Percentiles rank a stretch among this genome's conserved stretches.
These are phyloP conservation scores for Varecia variegata DNA, from an alignment of 2,797 vertebrate genomes.

Conservation along the genomic window DNA sequence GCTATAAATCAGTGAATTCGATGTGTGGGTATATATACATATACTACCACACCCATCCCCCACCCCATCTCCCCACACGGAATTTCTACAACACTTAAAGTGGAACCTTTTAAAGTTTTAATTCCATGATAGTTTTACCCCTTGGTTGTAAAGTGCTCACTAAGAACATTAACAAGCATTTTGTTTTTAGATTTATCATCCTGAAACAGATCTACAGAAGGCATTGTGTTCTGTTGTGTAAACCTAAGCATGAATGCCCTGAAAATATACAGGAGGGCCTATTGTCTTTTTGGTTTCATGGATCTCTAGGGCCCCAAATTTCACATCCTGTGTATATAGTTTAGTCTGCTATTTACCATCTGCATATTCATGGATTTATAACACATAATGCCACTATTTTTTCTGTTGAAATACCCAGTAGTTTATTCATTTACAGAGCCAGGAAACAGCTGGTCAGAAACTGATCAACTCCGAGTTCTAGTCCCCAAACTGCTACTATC, in stretches of 20 bases:
- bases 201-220: background rate
- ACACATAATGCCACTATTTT: background rate
- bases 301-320: slow-evolving; percentile 19
- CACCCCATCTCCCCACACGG: too few relatives aligned
- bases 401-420: slow-evolving; percentile 6
- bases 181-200: background rate
- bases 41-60: too few relatives aligned
- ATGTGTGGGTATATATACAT: background rate
- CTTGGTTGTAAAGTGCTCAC: background rate
- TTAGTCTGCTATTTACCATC: slow-evolving; percentile 52
- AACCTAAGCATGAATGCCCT: slow-evolving; percentile 12
- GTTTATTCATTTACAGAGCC: background rate
- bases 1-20: background rate
- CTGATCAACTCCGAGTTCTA: background rate
- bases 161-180: background rate
- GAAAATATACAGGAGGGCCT: slow-evolving; percentile 20
- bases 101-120: background rate
- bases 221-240: background rate
- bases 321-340: slow-evolving; percentile 26
- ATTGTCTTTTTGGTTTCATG: slow-evolving; percentile 47
- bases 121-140: background rate
- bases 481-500: background rate
- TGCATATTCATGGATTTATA: slow-evolving; percentile 37
- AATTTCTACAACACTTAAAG: background rate
- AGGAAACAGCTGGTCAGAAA: slow-evolving; percentile 40